These are phyloP conservation scores for Lasius fuliginosus DNA, from an alignment of 2,888 invertebrate genomes.

Conservation along the genomic window DNA sequence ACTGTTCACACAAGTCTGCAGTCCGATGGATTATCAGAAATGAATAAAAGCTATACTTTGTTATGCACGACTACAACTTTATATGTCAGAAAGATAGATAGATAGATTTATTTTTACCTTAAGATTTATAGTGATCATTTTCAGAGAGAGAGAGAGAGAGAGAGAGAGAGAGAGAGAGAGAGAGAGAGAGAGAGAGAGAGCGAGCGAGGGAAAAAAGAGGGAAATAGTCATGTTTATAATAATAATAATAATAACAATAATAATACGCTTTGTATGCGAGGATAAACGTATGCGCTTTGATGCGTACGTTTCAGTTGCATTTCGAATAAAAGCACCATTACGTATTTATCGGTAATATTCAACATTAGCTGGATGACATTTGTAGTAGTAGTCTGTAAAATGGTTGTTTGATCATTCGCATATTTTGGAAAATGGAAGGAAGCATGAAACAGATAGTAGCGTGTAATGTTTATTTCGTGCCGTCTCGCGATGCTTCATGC, in stretches of 20 bases:
- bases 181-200: not conserved
- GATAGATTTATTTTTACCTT: not conserved
- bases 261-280: not conserved
- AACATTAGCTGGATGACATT: not conserved
- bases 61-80: conserved; percentile 26
- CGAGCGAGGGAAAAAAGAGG: not conserved
- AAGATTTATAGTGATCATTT: not conserved
- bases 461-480: conserved; percentile 28
- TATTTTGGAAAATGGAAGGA: conserved; percentile 17
- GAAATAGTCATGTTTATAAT: not conserved
- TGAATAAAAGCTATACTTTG: conserved; percentile 37
- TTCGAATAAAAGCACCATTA: conserved; percentile 6
- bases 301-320: not conserved
- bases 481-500: conserved; percentile 23
- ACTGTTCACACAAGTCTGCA: conserved; percentile 9
- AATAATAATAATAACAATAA: not conserved
- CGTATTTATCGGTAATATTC: not conserved
- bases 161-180: not conserved
- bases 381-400: not conserved
- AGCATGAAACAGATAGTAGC: not conserved
- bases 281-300: not conserved
- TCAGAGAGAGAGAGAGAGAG: not conserved
- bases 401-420: not conserved
- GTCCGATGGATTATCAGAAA: conserved; percentile 49
- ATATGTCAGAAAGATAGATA: not conserved